These are phyloP conservation scores for Oncopeltus fasciatus DNA, from an alignment of 1,140 invertebrate genomes.

Conservation along the genomic window DNA sequence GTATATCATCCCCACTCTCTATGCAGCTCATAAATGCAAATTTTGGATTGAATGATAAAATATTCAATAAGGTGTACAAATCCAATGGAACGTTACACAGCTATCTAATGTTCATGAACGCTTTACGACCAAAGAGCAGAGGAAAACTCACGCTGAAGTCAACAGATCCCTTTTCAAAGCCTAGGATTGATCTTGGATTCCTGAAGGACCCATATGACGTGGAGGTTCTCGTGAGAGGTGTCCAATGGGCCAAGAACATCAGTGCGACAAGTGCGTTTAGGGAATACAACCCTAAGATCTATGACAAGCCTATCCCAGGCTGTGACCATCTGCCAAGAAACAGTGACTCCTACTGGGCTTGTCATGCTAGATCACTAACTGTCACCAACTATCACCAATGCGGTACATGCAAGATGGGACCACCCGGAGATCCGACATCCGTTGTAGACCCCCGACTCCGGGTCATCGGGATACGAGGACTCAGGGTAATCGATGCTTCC, in stretches of 20 bases:
- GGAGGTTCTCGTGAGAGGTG: slow-evolving; percentile 43
- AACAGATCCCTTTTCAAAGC: slow-evolving; percentile 56
- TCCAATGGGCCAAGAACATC: slow-evolving; percentile 42
- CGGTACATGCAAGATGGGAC: slow-evolving; percentile 78
- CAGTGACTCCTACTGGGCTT: slow-evolving; percentile 57
- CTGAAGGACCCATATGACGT: slow-evolving; percentile 46
- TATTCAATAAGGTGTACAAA: slow-evolving; percentile 37
- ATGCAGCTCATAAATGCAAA: slow-evolving; percentile 36
- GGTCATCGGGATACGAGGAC: slow-evolving; percentile 48
- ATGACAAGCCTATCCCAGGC: slow-evolving; percentile 42
- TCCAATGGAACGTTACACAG: slow-evolving; percentile 36
- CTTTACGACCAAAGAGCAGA: slow-evolving; percentile 55
- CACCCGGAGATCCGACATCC: slow-evolving; percentile 42
- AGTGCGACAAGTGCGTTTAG: slow-evolving; percentile 41
- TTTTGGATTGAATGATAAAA: slow-evolving; percentile 41
- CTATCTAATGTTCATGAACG: slow-evolving; percentile 50
- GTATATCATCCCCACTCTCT: slow-evolving; percentile 37
- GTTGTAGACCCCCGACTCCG: slow-evolving; percentile 54
- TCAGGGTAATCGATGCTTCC: slow-evolving; percentile 63
- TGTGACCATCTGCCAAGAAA: slow-evolving; percentile 47
- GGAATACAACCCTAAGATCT: slow-evolving; percentile 41
- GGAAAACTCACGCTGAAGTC: slow-evolving; percentile 51
- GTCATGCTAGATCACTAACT: slow-evolving; percentile 48
- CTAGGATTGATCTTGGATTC: slow-evolving; percentile 71
- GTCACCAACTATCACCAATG: slow-evolving; percentile 61